Evolutionary conservation across 2,888 invertebrate species (phyloP), one percentile per base, ranked within the genome.

Genomic region (Augiades crinisus): DNA sequence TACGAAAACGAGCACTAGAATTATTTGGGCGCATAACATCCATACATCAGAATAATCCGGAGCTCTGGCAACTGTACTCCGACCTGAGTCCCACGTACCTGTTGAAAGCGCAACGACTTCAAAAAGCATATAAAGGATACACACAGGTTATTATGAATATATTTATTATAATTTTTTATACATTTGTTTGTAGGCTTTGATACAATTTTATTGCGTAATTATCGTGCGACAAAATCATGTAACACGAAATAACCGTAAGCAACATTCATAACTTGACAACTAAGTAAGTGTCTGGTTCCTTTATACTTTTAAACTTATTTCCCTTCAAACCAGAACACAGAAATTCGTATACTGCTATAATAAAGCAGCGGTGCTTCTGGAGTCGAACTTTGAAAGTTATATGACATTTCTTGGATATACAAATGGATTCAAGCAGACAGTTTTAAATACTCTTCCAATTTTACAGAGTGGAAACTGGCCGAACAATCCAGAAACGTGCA

Each of bases 1-100:
- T 93, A 41, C 76, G 82, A 41, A 91, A 91, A 61, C 91, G 92
- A 56, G 85, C 92, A 5, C 78, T 93, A 31, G 92, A 94, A 72
- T 80, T 96, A 24, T 92, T 96, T 65, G 96, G 95, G 1, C 88
- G 95, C 63, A 87, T 96, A 13, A 94, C 95, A 2, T 90, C 93
- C 0, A 66, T 91, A n/a, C 90, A 93, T 65, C 92, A 92, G 40
- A 94, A 92, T 60, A 93, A 94, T 66, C 92, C 94, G 0, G 91
- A 93, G 53, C 75, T 97, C 4, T 98, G 98, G 98, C 93, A 94
- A 67, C 72, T 96, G 54, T 96, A 98, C 65, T 94, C 96, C 0
- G 90, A 94, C 61, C 74, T 96, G 54, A 93, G 94, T 14, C 88
- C 92, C 0, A 91, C 91, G 0, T 81, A 90, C 10, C 69, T 93